A percentile compares a stretch with the other conserved stretches of the same genome.
These are phyloP conservation scores for Venusia cambrica DNA, from an alignment of 2,888 invertebrate genomes.

Conservation along the genomic window DNA sequence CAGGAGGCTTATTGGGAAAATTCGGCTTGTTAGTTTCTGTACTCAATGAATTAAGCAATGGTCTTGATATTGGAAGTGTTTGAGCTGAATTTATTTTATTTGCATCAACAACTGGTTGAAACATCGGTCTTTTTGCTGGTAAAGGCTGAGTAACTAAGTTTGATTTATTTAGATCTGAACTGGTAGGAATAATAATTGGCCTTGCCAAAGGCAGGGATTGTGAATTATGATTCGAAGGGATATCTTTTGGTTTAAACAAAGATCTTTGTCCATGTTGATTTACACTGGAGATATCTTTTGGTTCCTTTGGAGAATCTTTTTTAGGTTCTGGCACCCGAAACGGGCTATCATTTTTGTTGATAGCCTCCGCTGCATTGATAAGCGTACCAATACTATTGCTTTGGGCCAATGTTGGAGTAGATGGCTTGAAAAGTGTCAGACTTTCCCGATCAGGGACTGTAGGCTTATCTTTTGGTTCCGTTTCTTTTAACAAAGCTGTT, in stretches of 20 bases:
- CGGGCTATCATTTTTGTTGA: conserved; percentile 54
- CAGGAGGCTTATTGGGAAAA: conserved; percentile 51
- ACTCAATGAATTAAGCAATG: conserved; percentile 6
- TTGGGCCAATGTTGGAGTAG: conserved; percentile 13
- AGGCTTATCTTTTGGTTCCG: conserved; percentile 37
- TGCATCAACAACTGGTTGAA: conserved; percentile 2
- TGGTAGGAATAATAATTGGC: not conserved
- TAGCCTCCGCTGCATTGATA: conserved; percentile 61
- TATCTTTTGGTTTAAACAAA: conserved; percentile 51
- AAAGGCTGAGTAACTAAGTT: conserved; percentile 29
- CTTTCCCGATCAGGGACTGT: conserved; percentile 5
- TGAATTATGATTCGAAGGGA: conserved; percentile 13
- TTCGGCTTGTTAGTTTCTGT: conserved; percentile 40
- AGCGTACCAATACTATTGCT: conserved; percentile 54
- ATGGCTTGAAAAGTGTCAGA: conserved; percentile 2
- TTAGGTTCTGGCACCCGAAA: conserved; percentile 54
- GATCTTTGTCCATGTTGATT: conserved; percentile 35
- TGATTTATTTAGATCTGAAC: conserved; percentile 36
- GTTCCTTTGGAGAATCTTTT: conserved; percentile 39
- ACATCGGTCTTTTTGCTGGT: not conserved
- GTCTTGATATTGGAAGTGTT: not conserved
- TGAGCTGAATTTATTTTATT: not conserved
- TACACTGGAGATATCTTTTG: conserved; percentile 41
- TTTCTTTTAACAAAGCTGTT: conserved; percentile 48
- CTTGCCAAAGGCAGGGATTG: not conserved